Evolutionary conservation across 2,888 invertebrate species (phyloP), one percentile per base, ranked within the genome.

Genomic region (Orthosia cruda): DNA sequence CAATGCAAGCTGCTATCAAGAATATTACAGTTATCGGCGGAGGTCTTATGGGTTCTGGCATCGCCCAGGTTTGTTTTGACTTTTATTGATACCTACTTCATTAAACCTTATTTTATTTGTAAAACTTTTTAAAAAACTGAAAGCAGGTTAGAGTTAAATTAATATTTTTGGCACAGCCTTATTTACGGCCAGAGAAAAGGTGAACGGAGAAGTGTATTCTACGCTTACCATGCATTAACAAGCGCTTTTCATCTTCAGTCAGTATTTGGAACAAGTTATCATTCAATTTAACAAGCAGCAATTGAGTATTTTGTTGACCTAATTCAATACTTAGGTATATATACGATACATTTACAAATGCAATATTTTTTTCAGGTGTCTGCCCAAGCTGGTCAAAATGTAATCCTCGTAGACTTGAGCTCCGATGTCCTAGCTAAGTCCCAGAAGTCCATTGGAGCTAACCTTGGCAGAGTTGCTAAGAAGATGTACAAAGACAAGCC

Each of bases 1-100:
- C 93, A 32, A 83, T 89, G 65, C 90, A 92, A 86, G 97, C 97
- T 89, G 95, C 95, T n/a, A 98, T 98, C 68, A 98, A 98, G 93
- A 97, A 98, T 93, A 98, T 99, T 32, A 98, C 98, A 3, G 97
- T 99, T 64, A 98, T 99, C 86, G 99, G 99, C n/a, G 98, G 98
- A 57, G 99, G 99, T 11, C 96, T 98, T 12, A 99, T 99, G 99
- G 99, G 99, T 5, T 98, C 98, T 61, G 99, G 99, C 67, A 99
- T 99, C 88, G 98, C 99, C 62, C 99, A 99, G 97, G 98, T 98
- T 71, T 66, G 84, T 83, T 58, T 58, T 65, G n/a, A 61, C 32
- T 70, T 47, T 45, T 0, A 54, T 13, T 50, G 18, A 40, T 47
- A n/a, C 23, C 11, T n/a, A 4, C n/a, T 23, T 18, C 9, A 11